A percentile compares a stretch with the other conserved stretches of the same genome.
These are phyloP conservation scores for Sebastes matsubarae DNA, from an alignment of 2,797 vertebrate species.

Conservation along the genomic window DNA sequence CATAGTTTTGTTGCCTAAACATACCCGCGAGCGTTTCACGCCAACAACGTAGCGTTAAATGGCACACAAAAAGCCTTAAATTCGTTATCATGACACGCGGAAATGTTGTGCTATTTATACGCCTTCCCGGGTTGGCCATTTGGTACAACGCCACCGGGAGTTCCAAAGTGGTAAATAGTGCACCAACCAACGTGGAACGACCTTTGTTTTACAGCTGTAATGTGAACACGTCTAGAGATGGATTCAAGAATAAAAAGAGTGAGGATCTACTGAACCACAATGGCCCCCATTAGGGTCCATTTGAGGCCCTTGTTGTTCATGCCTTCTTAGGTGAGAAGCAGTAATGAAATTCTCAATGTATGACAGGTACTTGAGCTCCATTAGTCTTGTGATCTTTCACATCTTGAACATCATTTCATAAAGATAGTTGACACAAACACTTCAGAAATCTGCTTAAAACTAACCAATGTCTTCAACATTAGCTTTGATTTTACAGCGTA, in stretches of 20 bases:
- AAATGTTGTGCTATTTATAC: neutral
- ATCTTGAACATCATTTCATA: neutral
- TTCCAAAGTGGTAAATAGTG: neutral
- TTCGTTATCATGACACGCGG: neutral
- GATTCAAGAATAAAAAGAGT: neutral
- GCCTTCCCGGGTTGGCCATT: neutral
- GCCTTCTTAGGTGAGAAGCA: neutral
- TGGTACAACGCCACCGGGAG: neutral
- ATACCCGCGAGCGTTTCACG: fast-evolving
- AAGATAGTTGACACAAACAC: neutral
- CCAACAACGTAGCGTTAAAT: neutral
- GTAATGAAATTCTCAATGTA: neutral
- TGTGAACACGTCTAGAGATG: neutral
- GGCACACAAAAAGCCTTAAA: neutral
- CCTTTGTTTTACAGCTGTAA: neutral
- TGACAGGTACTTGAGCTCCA: neutral
- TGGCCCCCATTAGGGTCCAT: neutral
- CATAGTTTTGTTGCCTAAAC: neutral
- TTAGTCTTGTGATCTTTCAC: neutral
- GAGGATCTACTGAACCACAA: neutral
- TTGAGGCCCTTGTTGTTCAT: neutral
- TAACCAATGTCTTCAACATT: neutral
- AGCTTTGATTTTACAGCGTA: neutral
- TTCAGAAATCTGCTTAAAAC: neutral
- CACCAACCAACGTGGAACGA: fast-evolving